These are phyloP conservation scores for Illadopsis cleaveri DNA, from an alignment of 2,113 vertebrate genomes.

Conservation along the genomic window DNA sequence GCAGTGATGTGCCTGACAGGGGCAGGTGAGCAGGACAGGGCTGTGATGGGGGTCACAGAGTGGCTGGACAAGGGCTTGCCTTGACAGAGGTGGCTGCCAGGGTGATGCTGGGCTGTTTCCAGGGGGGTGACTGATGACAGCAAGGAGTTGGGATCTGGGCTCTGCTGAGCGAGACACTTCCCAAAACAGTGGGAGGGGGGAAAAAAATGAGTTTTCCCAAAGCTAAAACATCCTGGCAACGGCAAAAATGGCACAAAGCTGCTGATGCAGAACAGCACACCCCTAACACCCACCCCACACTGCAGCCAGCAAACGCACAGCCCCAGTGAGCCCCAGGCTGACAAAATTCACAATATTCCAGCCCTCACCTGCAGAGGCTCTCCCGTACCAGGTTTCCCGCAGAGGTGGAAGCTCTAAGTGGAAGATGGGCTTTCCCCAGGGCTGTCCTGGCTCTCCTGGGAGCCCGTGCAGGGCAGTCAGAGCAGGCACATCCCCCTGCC, in stretches of 20 bases:
- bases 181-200: fast-evolving
- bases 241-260: neutral
- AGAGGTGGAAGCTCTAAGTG: constrained; percentile 71
- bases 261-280: fast-evolving
- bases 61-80: neutral
- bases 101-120: fast-evolving
- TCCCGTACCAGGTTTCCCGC: constrained; percentile 50
- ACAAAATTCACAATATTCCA: neutral
- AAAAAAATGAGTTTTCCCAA: neutral
- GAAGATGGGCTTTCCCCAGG: neutral
- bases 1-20: neutral
- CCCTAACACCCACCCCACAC: fast-evolving
- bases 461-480: neutral
- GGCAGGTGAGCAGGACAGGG: neutral
- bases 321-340: fast-evolving
- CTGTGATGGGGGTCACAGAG: neutral
- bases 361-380: constrained; percentile 69
- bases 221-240: neutral
- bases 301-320: fast-evolving
- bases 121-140: fast-evolving
- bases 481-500: neutral
- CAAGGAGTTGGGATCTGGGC: neutral
- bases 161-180: fast-evolving
- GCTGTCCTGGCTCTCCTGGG: neutral
- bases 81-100: neutral